These are phyloP conservation scores for Hirudo medicinalis DNA, from an alignment of 1,140 invertebrate species.

Conservation along the genomic window DNA sequence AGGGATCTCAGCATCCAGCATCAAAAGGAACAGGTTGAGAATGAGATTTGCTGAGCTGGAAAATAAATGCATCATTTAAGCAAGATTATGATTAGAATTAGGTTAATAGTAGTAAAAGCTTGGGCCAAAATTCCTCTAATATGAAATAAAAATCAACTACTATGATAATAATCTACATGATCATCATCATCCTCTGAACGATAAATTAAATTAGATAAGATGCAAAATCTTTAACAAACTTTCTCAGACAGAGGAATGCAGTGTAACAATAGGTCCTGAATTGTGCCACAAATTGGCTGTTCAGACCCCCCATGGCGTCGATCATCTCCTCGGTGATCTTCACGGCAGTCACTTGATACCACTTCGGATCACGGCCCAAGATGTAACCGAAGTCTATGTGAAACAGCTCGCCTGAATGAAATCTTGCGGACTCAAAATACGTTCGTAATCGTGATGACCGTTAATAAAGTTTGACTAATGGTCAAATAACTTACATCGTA, in stretches of 20 bases:
- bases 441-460: not conserved
- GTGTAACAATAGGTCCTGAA: conserved; percentile 91
- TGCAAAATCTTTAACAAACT: conserved; percentile 40
- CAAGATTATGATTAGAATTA: not conserved
- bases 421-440: not conserved
- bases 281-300: conserved; percentile 75
- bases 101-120: no score
- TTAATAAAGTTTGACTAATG: conserved; percentile 11
- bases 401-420: conserved; percentile 63
- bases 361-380: conserved; percentile 91
- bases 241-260: conserved; percentile 81
- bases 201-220: not conserved
- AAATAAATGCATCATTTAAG: not conserved
- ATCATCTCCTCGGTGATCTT: conserved; percentile 96
- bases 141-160: not conserved
- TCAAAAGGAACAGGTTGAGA: conserved; percentile 89
- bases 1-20: conserved; percentile 95
- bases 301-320: conserved; percentile 90
- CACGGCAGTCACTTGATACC: conserved; percentile 84
- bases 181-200: not conserved
- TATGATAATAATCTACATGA: not conserved
- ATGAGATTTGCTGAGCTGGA: conserved; percentile 85
- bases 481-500: not conserved
- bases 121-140: no score
- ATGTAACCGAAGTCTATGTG: conserved; percentile 99